These are phyloP conservation scores for Ptilonorhynchus violaceus DNA, from an alignment of 2,113 vertebrate species.

Conservation along the genomic window DNA sequence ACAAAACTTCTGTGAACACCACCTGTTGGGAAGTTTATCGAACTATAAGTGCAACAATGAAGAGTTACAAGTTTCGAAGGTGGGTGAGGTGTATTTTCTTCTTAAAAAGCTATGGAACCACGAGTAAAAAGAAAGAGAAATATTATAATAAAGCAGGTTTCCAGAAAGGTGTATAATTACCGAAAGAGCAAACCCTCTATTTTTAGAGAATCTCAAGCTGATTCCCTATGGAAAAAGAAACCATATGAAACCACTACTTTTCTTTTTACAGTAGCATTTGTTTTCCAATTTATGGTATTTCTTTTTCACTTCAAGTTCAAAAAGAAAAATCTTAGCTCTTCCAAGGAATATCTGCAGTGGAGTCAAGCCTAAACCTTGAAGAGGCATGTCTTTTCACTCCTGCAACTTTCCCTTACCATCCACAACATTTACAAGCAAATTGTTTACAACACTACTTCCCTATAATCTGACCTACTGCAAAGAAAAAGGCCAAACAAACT, in stretches of 20 bases:
- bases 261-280: neutral
- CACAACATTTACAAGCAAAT: neutral
- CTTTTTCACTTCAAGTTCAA: neutral
- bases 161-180: neutral
- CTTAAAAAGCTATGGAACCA: neutral
- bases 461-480: neutral
- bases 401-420: neutral
- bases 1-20: constrained; percentile 44
- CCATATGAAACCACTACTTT: neutral
- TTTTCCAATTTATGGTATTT: neutral
- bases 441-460: fast-evolving
- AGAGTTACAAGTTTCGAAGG: constrained; percentile 18
- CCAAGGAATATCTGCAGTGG: neutral
- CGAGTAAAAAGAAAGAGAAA: neutral
- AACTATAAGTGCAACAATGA: neutral
- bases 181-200: neutral
- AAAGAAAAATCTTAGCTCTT: neutral
- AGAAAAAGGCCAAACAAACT: neutral
- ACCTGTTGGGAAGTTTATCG: constrained; percentile 4
- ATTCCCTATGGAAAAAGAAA: neutral
- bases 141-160: neutral
- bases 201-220: neutral
- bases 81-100: neutral
- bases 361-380: neutral
- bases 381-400: neutral